A percentile compares a stretch with the other conserved stretches of the same genome.
Evolutionary conservation across 2,888 invertebrate genomes (phyloP).

Genomic region (Germaria angustata): DNA sequence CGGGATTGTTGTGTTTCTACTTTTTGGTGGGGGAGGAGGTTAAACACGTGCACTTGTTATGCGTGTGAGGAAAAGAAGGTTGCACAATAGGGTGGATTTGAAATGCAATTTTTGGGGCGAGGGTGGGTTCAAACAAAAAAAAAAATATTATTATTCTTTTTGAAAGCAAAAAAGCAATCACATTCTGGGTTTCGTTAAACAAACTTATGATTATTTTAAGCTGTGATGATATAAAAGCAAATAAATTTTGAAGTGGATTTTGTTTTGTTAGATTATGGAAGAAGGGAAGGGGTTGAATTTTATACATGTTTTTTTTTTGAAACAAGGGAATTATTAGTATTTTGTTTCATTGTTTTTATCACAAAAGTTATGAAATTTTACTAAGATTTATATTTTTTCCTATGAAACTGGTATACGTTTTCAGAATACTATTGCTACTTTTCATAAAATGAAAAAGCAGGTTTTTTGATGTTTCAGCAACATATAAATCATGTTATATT

Average conservation of each 20-base stretch:
- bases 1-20: conserved; percentile 13
- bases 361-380: not conserved
- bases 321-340: not conserved
- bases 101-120: conserved; percentile 59
- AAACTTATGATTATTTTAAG: conserved; percentile 58
- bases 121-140: conserved; percentile 38
- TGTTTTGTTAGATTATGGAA: not conserved
- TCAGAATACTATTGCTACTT: no score
- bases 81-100: conserved; percentile 56
- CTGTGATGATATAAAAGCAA: conserved; percentile 53
- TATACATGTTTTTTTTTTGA: not conserved
- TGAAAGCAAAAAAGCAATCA: conserved; percentile 9
- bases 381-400: not conserved
- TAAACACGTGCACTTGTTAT: conserved; percentile 61
- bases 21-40: not conserved
- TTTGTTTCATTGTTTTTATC: not conserved
- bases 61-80: not conserved
- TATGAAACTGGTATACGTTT: not conserved
- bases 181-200: conserved; percentile 57
- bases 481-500: no score
- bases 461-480: no score
- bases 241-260: conserved; percentile 42
- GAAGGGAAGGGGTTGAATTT: not conserved
- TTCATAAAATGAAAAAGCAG: no score
- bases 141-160: not conserved